These are phyloP conservation scores for Ispidina lecontei DNA, from an alignment of 2,797 vertebrate genomes.

Conservation along the genomic window DNA sequence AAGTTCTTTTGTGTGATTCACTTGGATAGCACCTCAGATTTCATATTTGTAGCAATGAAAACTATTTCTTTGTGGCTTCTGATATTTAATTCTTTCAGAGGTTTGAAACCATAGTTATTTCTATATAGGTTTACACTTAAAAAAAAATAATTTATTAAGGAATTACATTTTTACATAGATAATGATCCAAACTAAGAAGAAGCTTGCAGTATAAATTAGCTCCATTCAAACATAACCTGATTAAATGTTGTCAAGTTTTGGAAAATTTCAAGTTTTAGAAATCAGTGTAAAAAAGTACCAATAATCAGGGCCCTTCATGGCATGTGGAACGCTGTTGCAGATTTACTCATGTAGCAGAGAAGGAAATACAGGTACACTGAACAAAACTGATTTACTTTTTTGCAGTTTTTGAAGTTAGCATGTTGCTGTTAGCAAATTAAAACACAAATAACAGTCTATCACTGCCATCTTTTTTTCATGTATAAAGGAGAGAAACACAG, in stretches of 20 bases:
- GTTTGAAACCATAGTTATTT: background rate
- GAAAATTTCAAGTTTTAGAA: background rate
- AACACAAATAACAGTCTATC: background rate
- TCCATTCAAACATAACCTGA: background rate
- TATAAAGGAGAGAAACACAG: background rate
- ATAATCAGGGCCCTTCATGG: background rate
- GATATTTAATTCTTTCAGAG: background rate
- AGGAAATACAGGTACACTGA: background rate
- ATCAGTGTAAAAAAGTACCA: background rate
- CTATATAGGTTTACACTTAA: background rate
- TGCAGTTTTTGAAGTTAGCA: background rate
- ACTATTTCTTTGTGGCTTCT: background rate
- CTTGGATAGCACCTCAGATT: background rate
- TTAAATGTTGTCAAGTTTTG: background rate
- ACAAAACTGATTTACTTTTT: background rate
- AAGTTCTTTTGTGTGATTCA: background rate
- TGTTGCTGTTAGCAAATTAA: background rate
- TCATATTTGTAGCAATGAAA: background rate
- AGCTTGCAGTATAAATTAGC: background rate
- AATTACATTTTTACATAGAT: background rate
- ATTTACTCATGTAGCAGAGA: background rate
- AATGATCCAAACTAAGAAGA: background rate
- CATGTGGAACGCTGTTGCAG: background rate
- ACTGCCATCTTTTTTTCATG: background rate
- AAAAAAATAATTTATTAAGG: background rate